Evolutionary conservation across 2,888 invertebrate genomes (phyloP).

Genomic region (Norana najaformis): DNA sequence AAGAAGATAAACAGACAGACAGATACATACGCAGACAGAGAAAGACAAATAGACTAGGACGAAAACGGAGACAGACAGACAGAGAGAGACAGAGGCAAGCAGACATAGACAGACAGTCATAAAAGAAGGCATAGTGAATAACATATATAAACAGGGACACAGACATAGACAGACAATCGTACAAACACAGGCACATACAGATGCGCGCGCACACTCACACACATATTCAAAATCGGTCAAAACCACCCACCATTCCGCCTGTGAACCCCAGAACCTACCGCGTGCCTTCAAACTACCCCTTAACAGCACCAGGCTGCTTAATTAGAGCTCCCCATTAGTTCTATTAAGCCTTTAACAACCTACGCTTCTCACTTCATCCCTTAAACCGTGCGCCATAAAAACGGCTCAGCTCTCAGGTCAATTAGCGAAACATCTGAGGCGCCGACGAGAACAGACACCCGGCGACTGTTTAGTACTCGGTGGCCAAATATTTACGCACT

Average conservation of each 20-base stretch:
- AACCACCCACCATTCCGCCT: neutral
- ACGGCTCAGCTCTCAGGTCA: neutral
- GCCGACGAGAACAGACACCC: neutral
- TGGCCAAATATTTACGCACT: constrained; percentile 29
- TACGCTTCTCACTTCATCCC: neutral
- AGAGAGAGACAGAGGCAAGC: neutral
- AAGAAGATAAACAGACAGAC: neutral
- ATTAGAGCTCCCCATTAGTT: neutral
- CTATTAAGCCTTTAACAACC: neutral
- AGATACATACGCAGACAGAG: neutral
- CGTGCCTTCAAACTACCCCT: constrained; percentile 9
- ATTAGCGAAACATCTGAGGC: neutral
- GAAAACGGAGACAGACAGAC: neutral
- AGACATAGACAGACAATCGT: neutral
- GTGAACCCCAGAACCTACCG: neutral
- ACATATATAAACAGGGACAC: neutral
- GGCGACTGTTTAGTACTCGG: constrained; percentile 24
- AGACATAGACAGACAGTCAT: neutral
- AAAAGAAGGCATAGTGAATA: neutral
- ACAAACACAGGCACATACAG: neutral
- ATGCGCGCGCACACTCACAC: neutral
- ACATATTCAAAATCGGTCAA: neutral
- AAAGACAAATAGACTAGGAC: neutral
- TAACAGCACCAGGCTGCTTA: neutral
- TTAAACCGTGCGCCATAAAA: neutral